Evolutionary conservation across 2,888 invertebrate genomes (phyloP), one percentile per base, ranked within the genome.

Genomic region (Athalia cordata): DNA sequence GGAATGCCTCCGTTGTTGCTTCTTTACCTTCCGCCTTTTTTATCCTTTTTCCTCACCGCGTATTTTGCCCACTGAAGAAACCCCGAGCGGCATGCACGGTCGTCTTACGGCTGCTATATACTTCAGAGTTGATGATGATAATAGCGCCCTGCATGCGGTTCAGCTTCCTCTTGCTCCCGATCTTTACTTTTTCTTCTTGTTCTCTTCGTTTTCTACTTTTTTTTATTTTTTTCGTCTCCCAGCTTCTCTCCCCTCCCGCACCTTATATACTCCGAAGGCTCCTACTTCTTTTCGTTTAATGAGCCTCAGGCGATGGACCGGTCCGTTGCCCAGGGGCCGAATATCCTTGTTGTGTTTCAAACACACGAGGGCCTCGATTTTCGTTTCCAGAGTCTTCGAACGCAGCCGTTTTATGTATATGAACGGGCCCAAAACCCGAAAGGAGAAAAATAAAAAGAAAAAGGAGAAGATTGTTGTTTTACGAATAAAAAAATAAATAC

Each of bases 271-370:
- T 29, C 29, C 29, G 29, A 29, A 2, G 72, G 68, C 52, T 68
- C 72, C 45, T 59, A 29, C 57, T 72, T n/a, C 57, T 57, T 47
- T 15, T 43, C 57, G 57, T 59, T 57, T 72, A 57, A 59, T 72
- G 59, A 47, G 72, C 74, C 64, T 64, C 15, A 57, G 61, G 74
- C 74, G 62, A 64, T 74, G 78, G 65, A 78, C 78, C 78, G 75
- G 78, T 78, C 65, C 52, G 57, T 64, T 13, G 62, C 78, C 49
- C 50, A 13, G 15, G 50, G 13, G n/a, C 78, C 47, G 15, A 72
- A 59, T 72, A 59, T 72, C 68, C 9, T 29, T 13, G 47, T 72
- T 47, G 8, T 72, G 49, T 47, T 57, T 29, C 52, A 15, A 57
- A 29, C 29, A 29, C 29, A 29, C 29, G 59, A 47, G 29, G 67